Evolutionary conservation across 2,113 vertebrate genomes (phyloP), one percentile per base, ranked within the genome.

Genomic region (Quiscalus mexicanus): DNA sequence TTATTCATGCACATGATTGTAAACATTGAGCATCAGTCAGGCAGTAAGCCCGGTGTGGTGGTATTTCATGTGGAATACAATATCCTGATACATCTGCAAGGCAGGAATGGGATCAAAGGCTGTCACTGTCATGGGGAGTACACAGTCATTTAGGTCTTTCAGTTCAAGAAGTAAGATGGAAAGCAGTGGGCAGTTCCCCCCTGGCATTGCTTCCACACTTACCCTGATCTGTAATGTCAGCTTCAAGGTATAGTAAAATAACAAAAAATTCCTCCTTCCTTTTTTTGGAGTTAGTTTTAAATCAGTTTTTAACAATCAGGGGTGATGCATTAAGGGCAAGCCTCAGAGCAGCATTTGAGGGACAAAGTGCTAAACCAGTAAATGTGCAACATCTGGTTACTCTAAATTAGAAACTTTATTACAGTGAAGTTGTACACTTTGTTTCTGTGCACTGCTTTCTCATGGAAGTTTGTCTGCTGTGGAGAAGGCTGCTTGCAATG

Each of bases 391-490:
- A 68, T 92, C 84, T 86, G 93, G 39, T 83, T 87, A 28, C 82
- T 84, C 41, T 63, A 23, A 96, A 68, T 23, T 60, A 16, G 62
- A 82, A 78, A 37, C 81, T 90, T 84, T 35, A 41, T 84, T 88
- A 19, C 28, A 4, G 5, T 65, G 56, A 28, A 64, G 83, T 67
- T 93, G 47, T 55, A 31, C 30, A 24, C 58, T 80, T 89, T 6
- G 22, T 95, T 95, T 85, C 59, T 85, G 47, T 69, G 44, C 33
- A 3, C 84, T 91, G 39, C 67, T 95, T 81, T 94, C 84, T 87
- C 55, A 5, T 42, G 73, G 87, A 93, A 53, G 53, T 70, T 84
- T 58, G 70, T 93, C 20, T 53, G 79, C 50, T 60, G 83, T 35
- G 69, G 39, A 45, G 58, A 56, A 76, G 56, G 62, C 25, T 58